Evolutionary conservation across 2,888 invertebrate genomes (phyloP).

Genomic region (Eupeodes latifasciatus): DNA sequence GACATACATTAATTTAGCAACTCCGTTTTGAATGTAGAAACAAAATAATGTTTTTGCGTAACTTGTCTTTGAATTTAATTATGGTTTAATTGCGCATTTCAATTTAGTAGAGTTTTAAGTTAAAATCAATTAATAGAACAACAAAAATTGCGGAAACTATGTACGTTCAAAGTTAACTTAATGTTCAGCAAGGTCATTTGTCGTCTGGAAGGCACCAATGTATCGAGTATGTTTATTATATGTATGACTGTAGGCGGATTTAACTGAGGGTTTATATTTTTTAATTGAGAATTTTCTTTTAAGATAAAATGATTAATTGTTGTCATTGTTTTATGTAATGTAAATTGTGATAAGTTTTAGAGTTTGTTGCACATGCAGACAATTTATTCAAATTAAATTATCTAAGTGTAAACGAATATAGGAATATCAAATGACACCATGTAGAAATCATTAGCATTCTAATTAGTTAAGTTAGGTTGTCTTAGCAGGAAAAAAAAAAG

Average conservation of each 20-base stretch:
- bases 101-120: neutral
- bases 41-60: neutral
- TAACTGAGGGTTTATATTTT: slow-evolving; percentile 1
- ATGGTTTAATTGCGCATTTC: neutral
- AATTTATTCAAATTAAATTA: slow-evolving; percentile 19
- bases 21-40: no score
- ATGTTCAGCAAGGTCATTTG: neutral
- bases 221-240: neutral
- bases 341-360: neutral
- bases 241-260: slow-evolving; percentile 16
- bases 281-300: neutral
- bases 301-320: slow-evolving; percentile 22
- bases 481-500: neutral
- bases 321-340: slow-evolving; percentile 16
- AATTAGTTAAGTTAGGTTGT: neutral
- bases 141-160: neutral
- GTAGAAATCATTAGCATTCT: slow-evolving; percentile 16
- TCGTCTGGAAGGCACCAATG: neutral
- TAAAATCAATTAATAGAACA: neutral
- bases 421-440: slow-evolving; percentile 19
- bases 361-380: neutral
- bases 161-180: slow-evolving; percentile 4
- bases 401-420: neutral
- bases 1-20: no score
- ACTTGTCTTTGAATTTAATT: neutral